Evolutionary conservation across 2,888 invertebrate species (phyloP).

Genomic region (Acleris emargana): DNA sequence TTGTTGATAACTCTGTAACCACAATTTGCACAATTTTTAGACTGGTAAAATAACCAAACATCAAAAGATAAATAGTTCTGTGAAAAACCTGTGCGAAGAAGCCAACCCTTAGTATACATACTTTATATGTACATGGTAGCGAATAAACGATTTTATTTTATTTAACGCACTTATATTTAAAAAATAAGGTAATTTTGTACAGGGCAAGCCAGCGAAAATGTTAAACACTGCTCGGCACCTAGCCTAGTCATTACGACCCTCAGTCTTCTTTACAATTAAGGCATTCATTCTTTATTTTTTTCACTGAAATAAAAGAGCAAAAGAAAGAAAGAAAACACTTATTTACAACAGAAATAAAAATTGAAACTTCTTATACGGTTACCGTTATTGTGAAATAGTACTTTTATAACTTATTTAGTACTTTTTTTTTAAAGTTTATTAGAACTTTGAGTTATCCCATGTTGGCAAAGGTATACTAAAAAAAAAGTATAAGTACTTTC

Average conservation of each 20-base stretch:
- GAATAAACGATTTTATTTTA: too few relatives aligned
- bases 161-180: slow-evolving; percentile 45
- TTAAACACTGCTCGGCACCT: slow-evolving; percentile 10
- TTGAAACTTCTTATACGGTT: too few relatives aligned
- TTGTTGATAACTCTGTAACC: too few relatives aligned
- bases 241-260: slow-evolving; percentile 18
- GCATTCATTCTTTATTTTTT: slow-evolving; percentile 20
- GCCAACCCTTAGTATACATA: slow-evolving; percentile 20
- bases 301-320: slow-evolving; percentile 6
- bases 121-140: too few relatives aligned
- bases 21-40: too few relatives aligned
- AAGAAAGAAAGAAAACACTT: background rate
- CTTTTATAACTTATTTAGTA: too few relatives aligned
- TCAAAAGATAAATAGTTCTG: slow-evolving; percentile 63
- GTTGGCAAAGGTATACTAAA: too few relatives aligned
- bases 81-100: slow-evolving; percentile 38
- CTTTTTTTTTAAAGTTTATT: too few relatives aligned
- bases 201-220: slow-evolving; percentile 52
- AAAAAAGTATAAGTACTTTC: too few relatives aligned
- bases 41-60: slow-evolving; percentile 46
- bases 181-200: slow-evolving; percentile 48
- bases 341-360: too few relatives aligned
- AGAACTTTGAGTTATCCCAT: too few relatives aligned
- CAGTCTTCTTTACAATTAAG: slow-evolving; percentile 32
- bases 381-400: too few relatives aligned